Evolutionary conservation across 2,888 invertebrate genomes (phyloP).

Genomic region (Epicampocera succincta): DNA sequence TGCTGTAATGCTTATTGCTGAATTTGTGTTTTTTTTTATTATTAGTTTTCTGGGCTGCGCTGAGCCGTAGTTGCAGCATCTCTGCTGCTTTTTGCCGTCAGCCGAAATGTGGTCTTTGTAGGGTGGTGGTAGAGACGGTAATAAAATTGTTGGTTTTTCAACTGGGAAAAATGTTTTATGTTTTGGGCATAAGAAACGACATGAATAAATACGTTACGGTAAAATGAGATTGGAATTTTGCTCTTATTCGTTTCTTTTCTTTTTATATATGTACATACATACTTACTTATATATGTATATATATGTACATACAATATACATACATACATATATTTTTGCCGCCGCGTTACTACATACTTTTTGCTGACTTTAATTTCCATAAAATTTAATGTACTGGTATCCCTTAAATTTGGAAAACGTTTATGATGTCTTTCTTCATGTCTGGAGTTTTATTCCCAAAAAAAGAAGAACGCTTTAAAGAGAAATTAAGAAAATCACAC

Average conservation of each 20-base stretch:
- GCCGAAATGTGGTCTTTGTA: slow-evolving; percentile 32
- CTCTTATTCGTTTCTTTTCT: slow-evolving; percentile 14
- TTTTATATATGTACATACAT: too few species aligned
- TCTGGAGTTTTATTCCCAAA: slow-evolving; percentile 9
- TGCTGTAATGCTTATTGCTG: slow-evolving; percentile 15
- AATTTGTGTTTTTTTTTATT: slow-evolving; percentile 12
- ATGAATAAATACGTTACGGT: slow-evolving; percentile 60
- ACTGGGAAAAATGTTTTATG: slow-evolving; percentile 28
- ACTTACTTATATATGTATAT: too few species aligned
- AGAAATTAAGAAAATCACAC: not conserved
- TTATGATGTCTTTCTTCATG: slow-evolving; percentile 32
- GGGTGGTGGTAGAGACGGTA: slow-evolving; percentile 21
- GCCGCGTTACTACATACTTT: not conserved
- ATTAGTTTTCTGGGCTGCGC: slow-evolving; percentile 31
- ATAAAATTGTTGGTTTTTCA: slow-evolving; percentile 22
- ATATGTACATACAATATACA: too few species aligned
- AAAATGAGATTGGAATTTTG: slow-evolving; percentile 55
- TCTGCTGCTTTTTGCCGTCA: slow-evolving; percentile 31
- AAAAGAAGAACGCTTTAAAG: not conserved
- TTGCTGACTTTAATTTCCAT: slow-evolving; percentile 61
- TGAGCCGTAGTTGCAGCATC: slow-evolving; percentile 27
- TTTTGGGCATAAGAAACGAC: slow-evolving; percentile 36
- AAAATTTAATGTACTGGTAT: slow-evolving; percentile 56
- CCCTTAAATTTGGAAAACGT: slow-evolving; percentile 33
- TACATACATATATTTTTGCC: slow-evolving; percentile 6